These are phyloP conservation scores for Hydrolagus colliei DNA, from an alignment of 2,797 vertebrate species.

Conservation along the genomic window DNA sequence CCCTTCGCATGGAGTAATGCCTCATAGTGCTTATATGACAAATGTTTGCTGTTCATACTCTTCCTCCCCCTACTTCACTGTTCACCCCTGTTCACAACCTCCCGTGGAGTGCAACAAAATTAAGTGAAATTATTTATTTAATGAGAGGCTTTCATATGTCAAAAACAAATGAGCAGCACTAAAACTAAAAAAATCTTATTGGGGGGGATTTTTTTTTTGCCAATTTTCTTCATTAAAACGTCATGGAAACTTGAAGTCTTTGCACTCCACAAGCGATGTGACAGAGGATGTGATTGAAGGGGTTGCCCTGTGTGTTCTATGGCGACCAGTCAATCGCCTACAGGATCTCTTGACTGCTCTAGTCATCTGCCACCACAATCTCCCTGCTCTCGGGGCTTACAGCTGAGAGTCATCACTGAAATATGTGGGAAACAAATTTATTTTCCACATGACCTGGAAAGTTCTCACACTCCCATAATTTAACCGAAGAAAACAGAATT, in stretches of 20 bases:
- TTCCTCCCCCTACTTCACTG: too few species aligned
- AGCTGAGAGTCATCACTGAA: constrained; percentile 11
- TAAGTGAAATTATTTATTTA: neutral
- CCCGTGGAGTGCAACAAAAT: neutral
- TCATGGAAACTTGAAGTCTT: constrained; percentile 28
- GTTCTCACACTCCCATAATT: constrained; percentile 27
- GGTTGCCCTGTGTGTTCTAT: neutral
- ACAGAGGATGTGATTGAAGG: constrained; percentile 12
- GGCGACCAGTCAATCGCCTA: neutral
- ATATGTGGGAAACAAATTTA: constrained; percentile 24
- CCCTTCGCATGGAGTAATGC: too few species aligned
- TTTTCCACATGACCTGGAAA: constrained; percentile 16
- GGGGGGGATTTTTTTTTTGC: neutral
- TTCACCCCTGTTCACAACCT: too few species aligned
- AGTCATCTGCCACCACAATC: constrained; percentile 9
- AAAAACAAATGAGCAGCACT: neutral
- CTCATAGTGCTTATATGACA: too few species aligned
- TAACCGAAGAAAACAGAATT: neutral
- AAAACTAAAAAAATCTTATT: neutral
- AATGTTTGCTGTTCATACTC: neutral
- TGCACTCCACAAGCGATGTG: constrained; percentile 1
- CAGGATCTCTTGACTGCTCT: neutral
- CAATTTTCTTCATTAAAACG: constrained; percentile 30
- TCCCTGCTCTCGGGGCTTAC: neutral
- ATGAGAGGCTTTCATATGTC: neutral